Percentiles rank a stretch among this genome's conserved stretches.
phyloP scores from a whole-genome alignment of 2,797 vertebrate genomes.

The Alectoris magna region DNA sequence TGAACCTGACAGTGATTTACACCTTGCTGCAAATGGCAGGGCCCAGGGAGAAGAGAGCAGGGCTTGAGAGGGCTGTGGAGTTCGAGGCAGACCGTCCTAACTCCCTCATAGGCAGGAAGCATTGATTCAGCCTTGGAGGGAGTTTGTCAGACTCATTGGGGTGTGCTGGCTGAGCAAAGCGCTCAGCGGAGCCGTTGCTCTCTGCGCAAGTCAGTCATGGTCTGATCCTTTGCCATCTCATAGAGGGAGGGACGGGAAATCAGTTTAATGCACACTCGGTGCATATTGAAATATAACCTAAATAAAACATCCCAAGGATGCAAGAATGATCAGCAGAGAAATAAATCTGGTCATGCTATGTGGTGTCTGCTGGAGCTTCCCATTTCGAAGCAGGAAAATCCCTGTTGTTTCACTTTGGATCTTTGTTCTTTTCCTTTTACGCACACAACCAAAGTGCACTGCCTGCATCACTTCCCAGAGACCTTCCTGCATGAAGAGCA shows the following conservation, averaged over 20 bases:
- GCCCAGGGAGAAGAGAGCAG: neutral
- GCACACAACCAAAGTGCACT: accelerated
- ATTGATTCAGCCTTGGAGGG: neutral
- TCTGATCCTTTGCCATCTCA: neutral
- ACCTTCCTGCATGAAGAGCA: neutral
- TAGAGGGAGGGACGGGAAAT: neutral
- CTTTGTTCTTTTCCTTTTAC: neutral
- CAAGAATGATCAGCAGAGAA: neutral
- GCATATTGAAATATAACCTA: neutral
- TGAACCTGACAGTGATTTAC: neutral
- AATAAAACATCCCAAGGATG: neutral
- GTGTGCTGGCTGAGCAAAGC: neutral
- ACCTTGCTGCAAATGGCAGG: neutral
- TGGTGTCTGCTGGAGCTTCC: neutral
- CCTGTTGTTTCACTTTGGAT: neutral
- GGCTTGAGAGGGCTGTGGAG: neutral
- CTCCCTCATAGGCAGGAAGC: neutral
- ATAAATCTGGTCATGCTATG: neutral
- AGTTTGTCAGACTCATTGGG: neutral
- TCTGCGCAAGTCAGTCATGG: neutral
- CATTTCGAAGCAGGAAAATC: neutral
- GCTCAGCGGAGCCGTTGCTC: neutral
- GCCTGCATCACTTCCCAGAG: neutral
- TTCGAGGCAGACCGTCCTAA: neutral
- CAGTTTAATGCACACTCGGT: neutral